phyloP scores from a whole-genome alignment of 2,888 invertebrate species.

The Apodemia mormo region DNA sequence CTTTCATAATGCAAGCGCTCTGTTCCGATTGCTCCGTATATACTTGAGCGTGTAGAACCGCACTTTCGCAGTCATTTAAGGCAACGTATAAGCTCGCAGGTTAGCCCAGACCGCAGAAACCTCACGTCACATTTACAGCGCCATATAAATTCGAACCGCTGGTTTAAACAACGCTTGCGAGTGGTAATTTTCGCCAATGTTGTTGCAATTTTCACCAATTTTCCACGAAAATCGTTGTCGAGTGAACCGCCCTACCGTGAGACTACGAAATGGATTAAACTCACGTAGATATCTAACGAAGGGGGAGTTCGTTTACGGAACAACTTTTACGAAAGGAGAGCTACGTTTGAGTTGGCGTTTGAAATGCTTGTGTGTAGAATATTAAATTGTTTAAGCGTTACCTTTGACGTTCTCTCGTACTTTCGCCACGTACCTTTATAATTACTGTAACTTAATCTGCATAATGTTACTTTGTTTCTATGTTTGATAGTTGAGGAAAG shows the following conservation, averaged over 20 bases:
- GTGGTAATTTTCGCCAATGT: conserved; percentile 76
- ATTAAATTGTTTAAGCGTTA: conserved; percentile 80
- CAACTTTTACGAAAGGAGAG: conserved; percentile 76
- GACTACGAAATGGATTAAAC: conserved; percentile 63
- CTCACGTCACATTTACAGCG: conserved; percentile 58
- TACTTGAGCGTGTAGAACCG: conserved; percentile 36
- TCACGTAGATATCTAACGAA: conserved; percentile 82
- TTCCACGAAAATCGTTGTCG: conserved; percentile 66
- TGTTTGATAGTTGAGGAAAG: conserved; percentile 44
- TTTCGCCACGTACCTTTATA: conserved; percentile 64
- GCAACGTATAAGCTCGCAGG: conserved; percentile 36
- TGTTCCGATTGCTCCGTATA: conserved; percentile 26
- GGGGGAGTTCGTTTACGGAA: conserved; percentile 73
- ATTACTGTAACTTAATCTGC: conserved; percentile 69
- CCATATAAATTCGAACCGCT: conserved; percentile 62
- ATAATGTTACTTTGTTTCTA: conserved; percentile 58
- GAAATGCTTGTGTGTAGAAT: conserved; percentile 78
- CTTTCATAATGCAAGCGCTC: conserved; percentile 6
- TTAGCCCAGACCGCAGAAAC: conserved; percentile 47
- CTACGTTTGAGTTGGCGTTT: conserved; percentile 76
- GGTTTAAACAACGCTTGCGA: conserved; percentile 70
- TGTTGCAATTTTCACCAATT: conserved; percentile 80
- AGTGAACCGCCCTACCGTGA: conserved; percentile 56
- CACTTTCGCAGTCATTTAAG: conserved; percentile 42
- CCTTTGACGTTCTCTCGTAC: conserved; percentile 66